phyloP scores from a whole-genome alignment of 2,113 vertebrate genomes.

The Lasiurus borealis region DNA sequence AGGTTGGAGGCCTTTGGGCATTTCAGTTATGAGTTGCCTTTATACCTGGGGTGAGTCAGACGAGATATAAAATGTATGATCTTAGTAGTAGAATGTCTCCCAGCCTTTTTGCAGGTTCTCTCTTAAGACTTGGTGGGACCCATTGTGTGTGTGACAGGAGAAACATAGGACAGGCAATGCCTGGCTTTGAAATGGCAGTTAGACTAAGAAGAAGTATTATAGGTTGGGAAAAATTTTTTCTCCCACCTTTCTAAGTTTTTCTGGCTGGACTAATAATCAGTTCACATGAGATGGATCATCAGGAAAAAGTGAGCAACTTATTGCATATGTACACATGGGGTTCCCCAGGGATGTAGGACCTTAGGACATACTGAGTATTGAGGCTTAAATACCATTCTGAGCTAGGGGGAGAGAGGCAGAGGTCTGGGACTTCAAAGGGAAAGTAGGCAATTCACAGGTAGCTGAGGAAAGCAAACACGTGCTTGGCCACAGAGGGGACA shows the following conservation, averaged over 20 bases:
- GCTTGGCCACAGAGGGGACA: neutral
- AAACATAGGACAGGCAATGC: neutral
- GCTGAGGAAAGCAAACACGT: neutral
- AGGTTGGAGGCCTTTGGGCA: neutral
- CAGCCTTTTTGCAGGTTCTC: neutral
- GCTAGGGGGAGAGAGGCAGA: no score
- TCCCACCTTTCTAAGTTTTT: neutral
- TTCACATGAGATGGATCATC: neutral
- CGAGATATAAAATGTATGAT: neutral
- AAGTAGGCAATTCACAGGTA: neutral
- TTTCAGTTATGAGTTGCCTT: neutral
- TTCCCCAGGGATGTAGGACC: neutral
- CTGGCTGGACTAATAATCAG: neutral
- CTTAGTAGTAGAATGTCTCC: neutral
- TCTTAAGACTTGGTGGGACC: neutral
- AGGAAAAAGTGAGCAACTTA: neutral
- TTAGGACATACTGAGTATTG: neutral
- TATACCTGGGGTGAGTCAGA: neutral
- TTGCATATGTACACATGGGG: neutral
- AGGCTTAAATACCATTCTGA: neutral
- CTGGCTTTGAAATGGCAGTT: neutral
- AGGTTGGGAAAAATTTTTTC: neutral
- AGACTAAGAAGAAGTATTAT: neutral
- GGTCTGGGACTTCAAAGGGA: neutral
- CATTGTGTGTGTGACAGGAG: rapidly evolving